Evolutionary conservation across 2,888 invertebrate genomes (phyloP), one percentile per base, ranked within the genome.

Genomic region (Diarsia brunnea): DNA sequence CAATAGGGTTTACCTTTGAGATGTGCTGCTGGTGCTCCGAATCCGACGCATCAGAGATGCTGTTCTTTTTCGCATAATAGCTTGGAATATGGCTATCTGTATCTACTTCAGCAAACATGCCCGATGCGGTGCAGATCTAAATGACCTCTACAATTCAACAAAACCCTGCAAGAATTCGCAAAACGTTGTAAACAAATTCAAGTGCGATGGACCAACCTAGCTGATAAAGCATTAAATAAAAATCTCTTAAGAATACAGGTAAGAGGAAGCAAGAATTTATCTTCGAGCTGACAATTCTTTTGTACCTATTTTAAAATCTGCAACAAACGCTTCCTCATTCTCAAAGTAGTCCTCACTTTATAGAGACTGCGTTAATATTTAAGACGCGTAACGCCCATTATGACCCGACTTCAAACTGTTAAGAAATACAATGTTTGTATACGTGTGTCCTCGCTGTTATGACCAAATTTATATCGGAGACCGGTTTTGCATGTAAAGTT

Each of bases 401-500:
- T 55, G 58, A 5, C 21, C 45, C n/a, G 12, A 58, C 47, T 61
- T 31, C 14, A 49, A 19, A 16, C 16, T 27, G 73, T 74, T 68
- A 51, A 58, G 49, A 84, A 81, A 84, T 61, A 79, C 74, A 61
- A 55, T 69, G 84, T 79, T 71, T 69, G 12, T 47, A 19, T n/a
- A 69, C 84, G 69, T 72, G 75, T 27, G 51, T 47, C 75, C 71
- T 82, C 66, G 31, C 3, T 19, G 7, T 69, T 60, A 72, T 75
- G 65, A 49, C 61, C 58, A 4, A 61, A 60, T 14, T 77, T 73
- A 76, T 61, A 66, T 45, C 21, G 2, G 7, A 67, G 24, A 19
- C 63, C 38, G 45, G 58, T 69, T 38, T 51, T 10, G 72, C 47
- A 69, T 70, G 19, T 38, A 0, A 61, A 73, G n/a, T 43, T 4